Evolutionary conservation across 2,888 invertebrate genomes (phyloP).

Genomic region (Lobophora halterata): DNA sequence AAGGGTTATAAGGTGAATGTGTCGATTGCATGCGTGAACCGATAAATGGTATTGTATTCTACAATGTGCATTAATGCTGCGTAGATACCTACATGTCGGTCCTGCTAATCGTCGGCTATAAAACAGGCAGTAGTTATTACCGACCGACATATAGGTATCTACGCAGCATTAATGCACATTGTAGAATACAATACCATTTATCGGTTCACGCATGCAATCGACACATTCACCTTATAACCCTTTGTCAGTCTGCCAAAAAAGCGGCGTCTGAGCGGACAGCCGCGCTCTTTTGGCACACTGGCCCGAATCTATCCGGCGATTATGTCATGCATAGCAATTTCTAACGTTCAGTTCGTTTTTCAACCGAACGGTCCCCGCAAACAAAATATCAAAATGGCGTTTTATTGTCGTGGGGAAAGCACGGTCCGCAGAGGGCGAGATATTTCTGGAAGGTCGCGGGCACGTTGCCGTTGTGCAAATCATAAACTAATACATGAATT

Average conservation of each 20-base stretch:
- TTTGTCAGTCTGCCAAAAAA: constrained; percentile 72
- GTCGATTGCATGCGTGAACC: constrained; percentile 48
- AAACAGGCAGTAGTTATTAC: too few species aligned
- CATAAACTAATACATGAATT: constrained; percentile 28
- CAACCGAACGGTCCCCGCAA: constrained; percentile 48
- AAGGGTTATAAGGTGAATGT: constrained; percentile 74
- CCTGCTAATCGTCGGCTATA: too few species aligned
- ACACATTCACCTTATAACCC: constrained; percentile 74
- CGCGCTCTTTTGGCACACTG: constrained; percentile 67
- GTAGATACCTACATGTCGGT: too few species aligned
- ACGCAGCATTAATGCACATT: constrained; percentile 24
- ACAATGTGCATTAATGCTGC: constrained; percentile 26
- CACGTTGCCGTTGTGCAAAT: constrained; percentile 33
- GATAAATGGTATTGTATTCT: constrained; percentile 41
- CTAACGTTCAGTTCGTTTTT: constrained; percentile 59
- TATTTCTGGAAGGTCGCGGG: constrained; percentile 63
- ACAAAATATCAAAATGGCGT: constrained; percentile 51
- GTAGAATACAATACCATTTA: constrained; percentile 40
- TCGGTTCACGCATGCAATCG: constrained; percentile 45
- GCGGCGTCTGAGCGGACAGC: constrained; percentile 48
- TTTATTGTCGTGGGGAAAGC: constrained; percentile 55
- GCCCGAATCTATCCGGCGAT: constrained; percentile 73
- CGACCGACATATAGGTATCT: too few species aligned
- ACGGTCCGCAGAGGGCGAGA: constrained; percentile 34
- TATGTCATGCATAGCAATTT: constrained; percentile 73